Evolutionary conservation across 2,113 vertebrate species (phyloP).

Genomic region (Anas platyrhynchos): DNA sequence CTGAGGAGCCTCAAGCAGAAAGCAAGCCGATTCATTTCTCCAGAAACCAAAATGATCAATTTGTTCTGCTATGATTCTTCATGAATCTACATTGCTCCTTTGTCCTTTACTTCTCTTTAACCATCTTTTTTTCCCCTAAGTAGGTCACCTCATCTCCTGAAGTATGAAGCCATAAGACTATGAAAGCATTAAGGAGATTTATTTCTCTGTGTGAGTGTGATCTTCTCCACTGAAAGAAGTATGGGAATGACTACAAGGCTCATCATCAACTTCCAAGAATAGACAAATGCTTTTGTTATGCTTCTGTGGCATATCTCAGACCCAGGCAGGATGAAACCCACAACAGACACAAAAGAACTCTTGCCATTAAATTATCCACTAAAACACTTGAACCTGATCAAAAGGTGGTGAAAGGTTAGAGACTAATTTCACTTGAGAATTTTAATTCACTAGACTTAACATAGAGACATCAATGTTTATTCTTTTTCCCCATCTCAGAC

Average conservation of each 20-base stretch:
- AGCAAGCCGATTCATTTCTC: neutral
- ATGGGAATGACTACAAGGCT: slow-evolving; percentile 43
- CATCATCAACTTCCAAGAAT: slow-evolving; percentile 9
- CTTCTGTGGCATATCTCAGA: slow-evolving; percentile 5
- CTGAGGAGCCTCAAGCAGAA: neutral
- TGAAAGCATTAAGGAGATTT: slow-evolving; percentile 69
- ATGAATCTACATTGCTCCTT: slow-evolving; percentile 20
- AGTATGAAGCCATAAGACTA: slow-evolving; percentile 55
- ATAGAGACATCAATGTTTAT: neutral
- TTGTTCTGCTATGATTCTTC: slow-evolving; percentile 30
- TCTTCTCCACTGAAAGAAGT: slow-evolving; percentile 34
- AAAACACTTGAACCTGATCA: neutral
- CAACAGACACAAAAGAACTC: neutral
- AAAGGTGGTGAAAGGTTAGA: neutral
- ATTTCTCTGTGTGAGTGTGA: slow-evolving; percentile 35
- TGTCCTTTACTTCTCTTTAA: slow-evolving; percentile 63
- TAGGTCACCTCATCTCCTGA: slow-evolving; percentile 58
- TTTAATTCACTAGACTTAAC: slow-evolving; percentile 6
- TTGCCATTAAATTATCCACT: neutral
- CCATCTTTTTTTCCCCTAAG: neutral
- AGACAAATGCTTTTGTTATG: slow-evolving; percentile 51
- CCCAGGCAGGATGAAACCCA: neutral
- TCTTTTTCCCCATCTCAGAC: neutral
- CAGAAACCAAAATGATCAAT: neutral
- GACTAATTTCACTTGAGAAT: slow-evolving; percentile 1